Base-by-base conservation (phyloP, 2,888 invertebrate genomes). In the Amblyjoppa proteus region DNA sequence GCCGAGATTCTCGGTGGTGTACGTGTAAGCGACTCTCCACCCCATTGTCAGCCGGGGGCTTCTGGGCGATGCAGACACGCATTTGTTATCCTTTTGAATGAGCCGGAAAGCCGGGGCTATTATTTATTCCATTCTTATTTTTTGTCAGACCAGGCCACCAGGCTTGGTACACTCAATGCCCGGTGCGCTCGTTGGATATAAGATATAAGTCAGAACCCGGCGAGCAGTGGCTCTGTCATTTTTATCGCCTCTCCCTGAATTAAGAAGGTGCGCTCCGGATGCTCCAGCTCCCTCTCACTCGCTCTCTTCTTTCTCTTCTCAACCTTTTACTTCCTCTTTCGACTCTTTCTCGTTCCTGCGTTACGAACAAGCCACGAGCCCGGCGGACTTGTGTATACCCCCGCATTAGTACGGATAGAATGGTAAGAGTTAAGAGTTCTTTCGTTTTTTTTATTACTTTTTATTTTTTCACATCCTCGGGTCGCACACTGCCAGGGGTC, bases 11-110 rank as follows among this genome's bases (percentile, higher is more conserved):
- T 74, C 77, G 74, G 74, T 74, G 77, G 28, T 77, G 77, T 81
- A 81, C 88, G 90, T 92, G 92, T 92, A 91, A 92, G 91, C 92
- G 91, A 92, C 90, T 92, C 91, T 92, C 92, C 91, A 91, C 91
- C 91, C 92, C 89, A 92, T 92, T 92, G 91, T 91, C 91, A 90
- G 90, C 83, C 82, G 88, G 88, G 74, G 80, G 80, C 81, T 76
- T 80, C 75, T 79, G 56, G 90, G 92, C 91, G 91, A 91, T 93
- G 92, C 93, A 93, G 90, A 90, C 91, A 90, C 90, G 92, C 93
- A 93, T 93, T 94, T 92, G 92, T 93, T 93, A 93, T 93, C 93
- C 93, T 93, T 85, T 93, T 93, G 93, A 93, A 93, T 93, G 92
- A 92, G 83, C 83, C 69, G 74, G 71, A 92, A 91, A 92, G 91